Base-by-base conservation (phyloP, 1,140 invertebrate genomes). In the Polyergus mexicanus region DNA sequence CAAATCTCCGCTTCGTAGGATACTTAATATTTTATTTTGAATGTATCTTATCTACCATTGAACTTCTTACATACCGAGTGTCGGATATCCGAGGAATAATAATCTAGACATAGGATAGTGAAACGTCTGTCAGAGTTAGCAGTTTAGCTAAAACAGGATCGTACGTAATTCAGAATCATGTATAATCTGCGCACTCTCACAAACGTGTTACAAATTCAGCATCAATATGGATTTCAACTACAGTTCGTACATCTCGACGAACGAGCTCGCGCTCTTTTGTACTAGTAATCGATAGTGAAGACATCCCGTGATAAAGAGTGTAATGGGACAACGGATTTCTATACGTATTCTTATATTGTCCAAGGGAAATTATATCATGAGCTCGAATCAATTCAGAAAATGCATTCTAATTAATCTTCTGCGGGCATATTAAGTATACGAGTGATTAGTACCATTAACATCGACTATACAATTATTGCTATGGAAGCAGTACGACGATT, bases 391-490 rank as follows among this genome's bases (percentile, higher is more conserved):
- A 92, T 91, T 91, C 92, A 90, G 92, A 92, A 93, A 84, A 92
- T 91, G 90, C 89, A 76, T 89, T 88, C 88, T 91, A 93, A 85
- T 86, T 91, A 86, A 88, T 84, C 62, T 62, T 87, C 84, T 89
- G 80, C 65, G 75, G 85, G 69, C 86, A 76, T 71, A 78, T 91
- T 86, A 77, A 84, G 74, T 88, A 85, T 92, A 86, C 75, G 86
- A 90, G 88, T 92, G 91, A 93, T 91, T 93, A 94, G 92, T 92
- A 94, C 89, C 91, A 91, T 92, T 92, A 94, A 94, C 93, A 94
- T 94, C 93, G 86, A 94, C 93, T 94, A 94, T 94, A 94, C 93
- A 94, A 87, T 94, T 94, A 94, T 94, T 94, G 92, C 93, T 94
- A 94, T 94, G 92, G 93, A 94, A 94, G 94, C 93, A 92, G 91